Evolutionary conservation across 2,888 invertebrate genomes (phyloP), one percentile per base, ranked within the genome.

Genomic region (Elmis aenea): DNA sequence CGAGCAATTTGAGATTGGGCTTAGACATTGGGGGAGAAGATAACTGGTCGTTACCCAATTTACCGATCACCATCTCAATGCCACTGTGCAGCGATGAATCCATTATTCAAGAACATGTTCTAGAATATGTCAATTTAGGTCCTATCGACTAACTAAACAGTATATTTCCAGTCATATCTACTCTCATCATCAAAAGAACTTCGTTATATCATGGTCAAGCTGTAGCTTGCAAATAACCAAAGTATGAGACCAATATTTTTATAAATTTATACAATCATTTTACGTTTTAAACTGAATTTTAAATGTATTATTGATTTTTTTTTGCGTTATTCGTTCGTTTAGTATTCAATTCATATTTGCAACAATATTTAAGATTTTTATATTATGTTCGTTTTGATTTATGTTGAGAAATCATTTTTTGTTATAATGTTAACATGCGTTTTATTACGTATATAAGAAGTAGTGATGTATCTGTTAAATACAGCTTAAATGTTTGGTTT

Each of bases 1-100:
- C 70, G 2, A 54, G 59, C 22, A 67, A 67, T 41, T 50, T 71
- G 39, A 64, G 68, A 30, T 55, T 68, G 38, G 68, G 67, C 21
- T 54, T 70, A 27, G 67, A 68, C 41, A 61, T 66, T 20, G 61
- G 54, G 6, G 63, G 62, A 9, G 57, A 54, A 2, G 64, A 64
- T 15, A 42, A 41, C 2, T 54, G 54, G 50, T 31, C 47, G n/a
- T 32, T 60, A 14, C 55, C 58, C 6, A 16, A 45, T 24, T 46
- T 64, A 33, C 62, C 63, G n/a, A 55, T 61, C 26, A 51, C 50
- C 3, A 57, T 62, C 33, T 51, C 49, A 20, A 45, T 57, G 22
- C 54, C 48, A 26, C 34, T 50, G 24, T 45, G 48, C 28, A 44
- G 42, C 28, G 50, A 52, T 30, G 44, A 42, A 30, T 33, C 51